phyloP scores from a whole-genome alignment of 2,797 vertebrate genomes.

The Chrosomus eos region DNA sequence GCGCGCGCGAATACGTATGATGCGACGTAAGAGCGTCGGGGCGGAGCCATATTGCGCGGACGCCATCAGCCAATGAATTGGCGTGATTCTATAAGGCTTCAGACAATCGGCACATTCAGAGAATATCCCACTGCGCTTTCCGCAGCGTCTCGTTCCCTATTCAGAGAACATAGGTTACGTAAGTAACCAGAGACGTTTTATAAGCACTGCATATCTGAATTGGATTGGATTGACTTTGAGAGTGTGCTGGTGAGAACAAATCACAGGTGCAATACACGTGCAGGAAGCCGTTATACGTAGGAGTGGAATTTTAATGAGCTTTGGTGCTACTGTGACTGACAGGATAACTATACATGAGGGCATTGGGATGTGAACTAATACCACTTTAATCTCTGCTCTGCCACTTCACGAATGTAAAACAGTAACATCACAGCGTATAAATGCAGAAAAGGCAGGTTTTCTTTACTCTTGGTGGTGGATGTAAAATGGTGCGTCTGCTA shows the following conservation, averaged over 20 bases:
- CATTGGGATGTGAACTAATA: slow-evolving; percentile 33
- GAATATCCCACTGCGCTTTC: too few species aligned
- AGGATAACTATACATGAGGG: slow-evolving; percentile 23
- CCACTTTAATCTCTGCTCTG: slow-evolving; percentile 36
- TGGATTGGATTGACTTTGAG: slow-evolving; percentile 1
- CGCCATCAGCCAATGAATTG: too few species aligned
- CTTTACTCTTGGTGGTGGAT: not conserved
- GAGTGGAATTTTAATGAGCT: slow-evolving; percentile 26
- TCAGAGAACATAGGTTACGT: too few species aligned
- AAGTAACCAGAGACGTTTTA: too few species aligned
- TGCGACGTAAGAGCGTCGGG: too few species aligned
- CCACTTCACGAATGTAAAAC: slow-evolving; percentile 15
- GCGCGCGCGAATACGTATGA: too few species aligned
- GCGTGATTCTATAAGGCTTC: too few species aligned
- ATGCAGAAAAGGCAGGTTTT: not conserved
- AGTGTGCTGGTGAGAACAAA: not conserved
- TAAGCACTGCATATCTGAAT: not conserved
- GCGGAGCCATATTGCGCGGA: too few species aligned
- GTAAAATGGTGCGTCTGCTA: not conserved
- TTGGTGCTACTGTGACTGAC: slow-evolving; percentile 16
- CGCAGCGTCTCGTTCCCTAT: too few species aligned
- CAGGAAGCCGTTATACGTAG: not conserved
- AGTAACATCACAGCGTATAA: not conserved
- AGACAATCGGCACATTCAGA: too few species aligned
- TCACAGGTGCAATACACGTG: not conserved